These are phyloP conservation scores for Zeus faber DNA, from an alignment of 2,113 vertebrate species.

Conservation along the genomic window DNA sequence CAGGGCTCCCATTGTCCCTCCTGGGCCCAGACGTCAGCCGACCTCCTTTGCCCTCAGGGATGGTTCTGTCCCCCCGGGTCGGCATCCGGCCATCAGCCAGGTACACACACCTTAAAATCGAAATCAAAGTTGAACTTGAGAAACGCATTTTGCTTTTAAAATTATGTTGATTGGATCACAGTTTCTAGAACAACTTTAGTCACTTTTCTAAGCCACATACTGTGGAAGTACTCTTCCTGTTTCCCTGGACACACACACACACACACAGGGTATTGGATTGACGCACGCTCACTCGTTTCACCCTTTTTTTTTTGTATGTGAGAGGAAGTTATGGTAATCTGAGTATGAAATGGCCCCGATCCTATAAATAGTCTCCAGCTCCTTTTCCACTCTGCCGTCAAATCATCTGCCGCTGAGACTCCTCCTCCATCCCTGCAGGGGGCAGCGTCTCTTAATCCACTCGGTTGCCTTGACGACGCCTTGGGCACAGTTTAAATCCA, in stretches of 20 bases:
- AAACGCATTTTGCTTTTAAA: too few species aligned
- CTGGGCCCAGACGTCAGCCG: slow-evolving; percentile 73
- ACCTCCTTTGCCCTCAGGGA: slow-evolving; percentile 76
- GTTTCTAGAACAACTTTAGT: too few species aligned
- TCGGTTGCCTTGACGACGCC: too few species aligned
- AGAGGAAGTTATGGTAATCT: slow-evolving; percentile 40
- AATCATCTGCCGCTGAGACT: slow-evolving; percentile 31
- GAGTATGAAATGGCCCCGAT: slow-evolving; percentile 44
- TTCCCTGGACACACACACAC: not conserved
- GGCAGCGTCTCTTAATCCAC: too few species aligned
- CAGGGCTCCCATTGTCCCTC: slow-evolving; percentile 82
- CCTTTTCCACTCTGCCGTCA: slow-evolving; percentile 25
- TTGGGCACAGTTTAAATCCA: too few species aligned
- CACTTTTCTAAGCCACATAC: too few species aligned
- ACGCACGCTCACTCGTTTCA: not conserved
- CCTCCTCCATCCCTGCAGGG: too few species aligned
- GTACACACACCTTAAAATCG: slow-evolving; percentile 64
- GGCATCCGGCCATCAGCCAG: slow-evolving; percentile 73
- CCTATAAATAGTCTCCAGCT: slow-evolving; percentile 37
- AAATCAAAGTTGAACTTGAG: too few species aligned
- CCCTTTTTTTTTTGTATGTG: not conserved
- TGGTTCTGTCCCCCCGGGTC: slow-evolving; percentile 86
- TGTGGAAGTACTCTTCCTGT: too few species aligned
- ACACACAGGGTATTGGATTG: not conserved
- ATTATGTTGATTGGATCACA: too few species aligned